A percentile compares a stretch with the other conserved stretches of the same genome.
These are phyloP conservation scores for Parazoanthus atlanticus DNA, from an alignment of 92 coral and sea anemone genomes.

Conservation along the genomic window DNA sequence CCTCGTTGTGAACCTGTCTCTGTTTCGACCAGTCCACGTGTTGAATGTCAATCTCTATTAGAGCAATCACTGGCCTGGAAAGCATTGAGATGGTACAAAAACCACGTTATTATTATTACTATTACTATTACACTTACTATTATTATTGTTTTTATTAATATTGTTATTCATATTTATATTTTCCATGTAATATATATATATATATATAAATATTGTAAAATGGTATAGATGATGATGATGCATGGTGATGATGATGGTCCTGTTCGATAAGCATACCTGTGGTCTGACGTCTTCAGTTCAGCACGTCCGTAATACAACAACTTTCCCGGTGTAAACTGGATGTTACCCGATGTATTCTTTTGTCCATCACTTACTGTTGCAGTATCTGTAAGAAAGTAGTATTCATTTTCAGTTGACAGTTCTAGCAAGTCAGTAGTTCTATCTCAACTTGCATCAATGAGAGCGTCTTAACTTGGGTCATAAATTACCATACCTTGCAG, in stretches of 20 bases:
- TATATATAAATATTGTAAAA: too few species aligned
- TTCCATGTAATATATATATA: too few species aligned
- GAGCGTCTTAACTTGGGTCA: too few species aligned
- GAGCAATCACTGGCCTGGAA: conserved; percentile 90
- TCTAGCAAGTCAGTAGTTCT: too few species aligned
- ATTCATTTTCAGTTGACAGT: neutral
- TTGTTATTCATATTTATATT: too few species aligned
- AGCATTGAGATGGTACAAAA: neutral
- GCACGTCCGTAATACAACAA: conserved; percentile 91
- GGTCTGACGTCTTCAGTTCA: conserved; percentile 95
- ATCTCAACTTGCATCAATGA: too few species aligned
- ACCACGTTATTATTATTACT: neutral
- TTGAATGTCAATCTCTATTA: conserved; percentile 93
- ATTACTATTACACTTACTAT: too few species aligned
- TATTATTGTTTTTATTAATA: too few species aligned
- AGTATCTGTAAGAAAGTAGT: conserved; percentile 21
- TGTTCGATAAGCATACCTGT: conserved; percentile 61
- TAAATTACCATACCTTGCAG: too few species aligned
- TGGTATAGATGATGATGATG: too few species aligned
- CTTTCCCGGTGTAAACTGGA: conserved; percentile 81
- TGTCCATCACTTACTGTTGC: conserved; percentile 27
- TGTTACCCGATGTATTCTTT: conserved; percentile 42
- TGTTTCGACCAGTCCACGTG: conserved; percentile 86
- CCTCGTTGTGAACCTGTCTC: conserved; percentile 81
- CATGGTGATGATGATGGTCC: too few species aligned